Evolutionary conservation across 2,113 vertebrate species (phyloP).

Genomic region (Heterotis niloticus): DNA sequence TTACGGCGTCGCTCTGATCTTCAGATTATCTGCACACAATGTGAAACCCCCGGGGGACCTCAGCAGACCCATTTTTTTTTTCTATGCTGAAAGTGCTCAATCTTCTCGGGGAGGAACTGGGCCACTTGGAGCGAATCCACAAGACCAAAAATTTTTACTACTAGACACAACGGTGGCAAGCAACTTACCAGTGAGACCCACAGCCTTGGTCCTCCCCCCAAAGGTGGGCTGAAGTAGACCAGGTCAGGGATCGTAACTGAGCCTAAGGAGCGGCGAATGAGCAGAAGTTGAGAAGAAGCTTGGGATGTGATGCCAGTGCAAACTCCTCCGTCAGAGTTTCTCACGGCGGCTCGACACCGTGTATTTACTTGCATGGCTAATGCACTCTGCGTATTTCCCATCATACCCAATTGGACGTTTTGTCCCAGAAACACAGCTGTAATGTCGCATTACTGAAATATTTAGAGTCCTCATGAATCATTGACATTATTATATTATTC

Average conservation of each 20-base stretch:
- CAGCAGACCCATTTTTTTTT: slow-evolving; percentile 3
- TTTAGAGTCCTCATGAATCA: neutral
- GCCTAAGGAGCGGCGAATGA: too few species aligned
- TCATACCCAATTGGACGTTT: neutral
- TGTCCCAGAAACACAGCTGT: slow-evolving; percentile 13
- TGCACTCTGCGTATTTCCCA: neutral
- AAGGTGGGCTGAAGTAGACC: neutral
- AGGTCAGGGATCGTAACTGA: neutral
- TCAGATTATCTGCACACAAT: slow-evolving; percentile 20
- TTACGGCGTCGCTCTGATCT: slow-evolving; percentile 3
- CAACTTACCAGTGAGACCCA: neutral
- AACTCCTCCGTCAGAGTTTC: neutral
- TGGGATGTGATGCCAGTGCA: too few species aligned
- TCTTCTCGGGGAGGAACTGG: slow-evolving; percentile 1
- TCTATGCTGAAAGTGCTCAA: neutral
- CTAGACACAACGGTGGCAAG: neutral
- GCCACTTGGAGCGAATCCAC: slow-evolving; percentile 8
- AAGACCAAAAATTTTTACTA: slow-evolving; percentile 8
- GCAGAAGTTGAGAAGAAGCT: too few species aligned
- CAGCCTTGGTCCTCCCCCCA: neutral
- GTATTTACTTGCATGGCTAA: neutral
- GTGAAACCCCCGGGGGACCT: neutral
- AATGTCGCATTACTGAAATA: slow-evolving; percentile 13
- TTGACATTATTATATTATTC: slow-evolving; percentile 20
- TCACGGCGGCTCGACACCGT: neutral